Evolutionary conservation across 2,113 vertebrate genomes (phyloP).

Genomic region (Coryphaenoides rupestris): DNA sequence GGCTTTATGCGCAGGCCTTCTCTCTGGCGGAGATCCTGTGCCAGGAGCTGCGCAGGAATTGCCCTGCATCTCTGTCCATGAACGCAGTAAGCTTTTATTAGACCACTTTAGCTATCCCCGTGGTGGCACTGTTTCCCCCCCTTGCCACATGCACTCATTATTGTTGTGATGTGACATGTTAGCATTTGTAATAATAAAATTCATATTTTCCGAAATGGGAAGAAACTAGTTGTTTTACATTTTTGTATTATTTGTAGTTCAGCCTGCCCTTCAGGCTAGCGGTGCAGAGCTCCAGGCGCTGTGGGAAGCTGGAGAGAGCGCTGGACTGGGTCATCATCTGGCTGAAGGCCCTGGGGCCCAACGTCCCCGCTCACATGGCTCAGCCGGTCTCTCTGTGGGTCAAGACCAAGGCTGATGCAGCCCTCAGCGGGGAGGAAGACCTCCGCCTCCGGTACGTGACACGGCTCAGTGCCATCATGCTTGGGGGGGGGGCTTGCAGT

Average conservation of each 20-base stretch:
- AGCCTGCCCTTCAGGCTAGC: slow-evolving; percentile 78
- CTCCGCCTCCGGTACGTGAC: slow-evolving; percentile 77
- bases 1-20: slow-evolving; percentile 75
- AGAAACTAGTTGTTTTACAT: too few relatives aligned
- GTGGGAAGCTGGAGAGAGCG: slow-evolving; percentile 69
- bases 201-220: too few relatives aligned
- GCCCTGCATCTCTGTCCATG: slow-evolving; percentile 54
- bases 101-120: not conserved
- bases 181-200: too few relatives aligned
- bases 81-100: slow-evolving; percentile 73
- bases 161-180: not conserved
- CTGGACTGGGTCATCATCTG: slow-evolving; percentile 76
- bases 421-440: slow-evolving; percentile 72
- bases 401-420: slow-evolving; percentile 79
- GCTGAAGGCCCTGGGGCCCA: slow-evolving; percentile 71
- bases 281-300: slow-evolving; percentile 77
- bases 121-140: not conserved
- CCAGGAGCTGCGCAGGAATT: slow-evolving; percentile 58
- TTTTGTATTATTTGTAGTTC: slow-evolving; percentile 56
- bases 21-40: slow-evolving; percentile 75
- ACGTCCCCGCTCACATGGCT: slow-evolving; percentile 60
- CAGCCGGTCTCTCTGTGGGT: slow-evolving; percentile 84
- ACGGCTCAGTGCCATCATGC: too few relatives aligned
- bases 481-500: too few relatives aligned
- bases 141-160: too few relatives aligned